These are phyloP conservation scores for Dromaius novaehollandiae DNA, from an alignment of 2,113 vertebrate species.

Conservation along the genomic window DNA sequence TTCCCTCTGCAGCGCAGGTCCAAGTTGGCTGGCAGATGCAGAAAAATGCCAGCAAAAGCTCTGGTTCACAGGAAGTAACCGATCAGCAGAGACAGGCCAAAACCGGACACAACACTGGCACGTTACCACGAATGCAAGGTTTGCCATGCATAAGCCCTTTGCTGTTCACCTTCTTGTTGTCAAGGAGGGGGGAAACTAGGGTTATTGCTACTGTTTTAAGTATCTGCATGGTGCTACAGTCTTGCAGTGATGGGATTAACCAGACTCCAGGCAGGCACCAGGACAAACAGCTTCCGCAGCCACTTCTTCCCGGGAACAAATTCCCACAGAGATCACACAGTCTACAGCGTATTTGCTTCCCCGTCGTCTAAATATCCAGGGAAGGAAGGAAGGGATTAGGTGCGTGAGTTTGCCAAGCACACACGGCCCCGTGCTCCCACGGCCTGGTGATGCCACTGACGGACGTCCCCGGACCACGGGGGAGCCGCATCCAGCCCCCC, in stretches of 20 bases:
- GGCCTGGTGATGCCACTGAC: neutral
- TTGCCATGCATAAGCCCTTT: neutral
- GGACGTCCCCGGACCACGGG: neutral
- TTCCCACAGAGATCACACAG: neutral
- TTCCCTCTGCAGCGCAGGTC: constrained; percentile 28
- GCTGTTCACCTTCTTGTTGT: neutral
- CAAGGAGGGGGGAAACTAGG: neutral
- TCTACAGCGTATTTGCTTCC: neutral
- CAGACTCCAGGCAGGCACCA: neutral
- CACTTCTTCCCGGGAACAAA: neutral
- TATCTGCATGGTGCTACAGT: neutral
- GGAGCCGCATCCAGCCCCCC: neutral
- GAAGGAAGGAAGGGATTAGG: constrained; percentile 14
- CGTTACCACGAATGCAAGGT: neutral
- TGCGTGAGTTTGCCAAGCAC: neutral
- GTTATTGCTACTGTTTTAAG: neutral
- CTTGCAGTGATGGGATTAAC: neutral
- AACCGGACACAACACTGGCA: neutral
- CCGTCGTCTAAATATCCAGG: neutral
- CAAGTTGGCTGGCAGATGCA: constrained; percentile 39
- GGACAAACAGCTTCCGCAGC: neutral
- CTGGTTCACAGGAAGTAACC: neutral
- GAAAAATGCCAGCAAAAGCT: constrained; percentile 50
- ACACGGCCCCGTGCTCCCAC: neutral
- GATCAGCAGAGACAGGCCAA: neutral